A percentile compares a stretch with the other conserved stretches of the same genome.
Evolutionary conservation across 2,797 vertebrate species (phyloP).

Genomic region (Cyprinodon diabolis): DNA sequence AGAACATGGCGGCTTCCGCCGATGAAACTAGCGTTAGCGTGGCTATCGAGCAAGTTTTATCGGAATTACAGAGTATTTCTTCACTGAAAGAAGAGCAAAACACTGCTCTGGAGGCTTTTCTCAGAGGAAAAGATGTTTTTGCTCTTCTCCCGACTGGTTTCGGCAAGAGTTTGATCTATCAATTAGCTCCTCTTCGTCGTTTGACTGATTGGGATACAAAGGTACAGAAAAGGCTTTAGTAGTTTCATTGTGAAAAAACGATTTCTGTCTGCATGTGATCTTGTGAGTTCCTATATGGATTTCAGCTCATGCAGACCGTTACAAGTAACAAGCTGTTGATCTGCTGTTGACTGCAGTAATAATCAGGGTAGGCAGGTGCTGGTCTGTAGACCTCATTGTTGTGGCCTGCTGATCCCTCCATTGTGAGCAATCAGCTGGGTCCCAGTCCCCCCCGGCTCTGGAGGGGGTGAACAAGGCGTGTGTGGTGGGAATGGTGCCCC

Average conservation of each 20-base stretch:
- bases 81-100: no score
- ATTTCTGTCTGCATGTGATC: neutral
- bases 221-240: neutral
- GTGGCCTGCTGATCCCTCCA: constrained; percentile 72
- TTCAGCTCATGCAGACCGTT: constrained; percentile 9
- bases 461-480: constrained; percentile 40
- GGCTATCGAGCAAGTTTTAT: no score
- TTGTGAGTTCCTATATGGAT: neutral
- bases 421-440: constrained; percentile 81
- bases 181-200: no score
- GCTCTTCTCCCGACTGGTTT: no score
- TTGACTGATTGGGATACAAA: no score
- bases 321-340: constrained; percentile 26
- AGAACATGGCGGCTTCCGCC: no score
- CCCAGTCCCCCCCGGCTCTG: constrained; percentile 63
- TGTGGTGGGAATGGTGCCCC: constrained; percentile 55
- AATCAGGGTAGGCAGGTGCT: constrained; percentile 72
- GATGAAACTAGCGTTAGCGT: no score
- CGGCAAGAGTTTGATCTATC: no score
- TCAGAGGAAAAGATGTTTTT: no score
- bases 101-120: no score
- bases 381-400: constrained; percentile 69
- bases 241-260: neutral
- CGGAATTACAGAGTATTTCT: no score
- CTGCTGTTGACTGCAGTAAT: constrained; percentile 36